phyloP scores from a whole-genome alignment of 2,113 vertebrate genomes.

The Atrichornis clamosus region DNA sequence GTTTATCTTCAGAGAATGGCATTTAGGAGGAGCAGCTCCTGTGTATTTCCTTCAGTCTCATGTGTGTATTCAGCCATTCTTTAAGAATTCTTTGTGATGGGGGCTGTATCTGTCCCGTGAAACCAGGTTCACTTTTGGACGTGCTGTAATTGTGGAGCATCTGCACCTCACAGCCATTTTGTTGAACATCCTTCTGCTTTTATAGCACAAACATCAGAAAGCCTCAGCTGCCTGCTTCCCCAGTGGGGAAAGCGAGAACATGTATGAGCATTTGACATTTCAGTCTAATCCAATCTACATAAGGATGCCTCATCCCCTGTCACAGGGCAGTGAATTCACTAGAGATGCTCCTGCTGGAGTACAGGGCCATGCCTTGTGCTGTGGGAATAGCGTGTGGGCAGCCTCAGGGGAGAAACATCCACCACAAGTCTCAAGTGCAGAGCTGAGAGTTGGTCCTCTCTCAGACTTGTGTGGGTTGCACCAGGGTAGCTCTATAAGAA shows the following conservation, averaged over 20 bases:
- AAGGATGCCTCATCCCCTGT: neutral
- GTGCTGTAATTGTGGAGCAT: neutral
- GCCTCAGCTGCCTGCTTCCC: rapidly evolving
- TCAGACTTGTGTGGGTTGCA: neutral
- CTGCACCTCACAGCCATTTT: neutral
- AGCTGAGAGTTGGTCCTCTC: neutral
- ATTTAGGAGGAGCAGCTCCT: neutral
- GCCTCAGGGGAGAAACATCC: neutral
- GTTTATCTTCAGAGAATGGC: neutral
- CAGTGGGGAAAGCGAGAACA: neutral
- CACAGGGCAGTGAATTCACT: neutral
- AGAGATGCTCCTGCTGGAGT: neutral
- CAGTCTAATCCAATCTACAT: neutral
- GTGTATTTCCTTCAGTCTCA: neutral
- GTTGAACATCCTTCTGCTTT: neutral
- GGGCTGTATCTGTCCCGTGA: neutral
- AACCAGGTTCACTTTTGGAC: neutral
- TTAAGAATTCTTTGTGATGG: neutral
- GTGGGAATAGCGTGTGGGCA: neutral
- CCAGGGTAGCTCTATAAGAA: neutral
- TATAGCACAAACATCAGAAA: neutral
- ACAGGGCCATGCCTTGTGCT: neutral
- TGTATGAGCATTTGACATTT: constrained; percentile 9
- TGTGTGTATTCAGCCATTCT: neutral
- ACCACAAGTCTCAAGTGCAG: neutral